Base-by-base conservation (phyloP, 2,888 invertebrate species). In the Agrotis puta region DNA sequence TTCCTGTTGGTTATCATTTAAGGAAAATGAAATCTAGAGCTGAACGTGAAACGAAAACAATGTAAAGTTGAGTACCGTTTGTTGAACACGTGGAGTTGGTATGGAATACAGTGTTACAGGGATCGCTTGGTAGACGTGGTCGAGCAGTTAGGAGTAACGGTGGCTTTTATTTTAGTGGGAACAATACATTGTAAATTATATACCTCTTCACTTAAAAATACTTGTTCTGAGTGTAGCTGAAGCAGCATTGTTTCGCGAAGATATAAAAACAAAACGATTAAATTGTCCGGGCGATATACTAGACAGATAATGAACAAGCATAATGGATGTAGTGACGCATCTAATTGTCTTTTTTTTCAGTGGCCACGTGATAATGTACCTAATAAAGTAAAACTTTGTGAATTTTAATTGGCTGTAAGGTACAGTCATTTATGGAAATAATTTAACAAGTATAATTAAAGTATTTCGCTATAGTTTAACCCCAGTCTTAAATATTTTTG, bases 1-100 rank as follows among this genome's bases (percentile, higher is more conserved):
- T 92, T 90, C 92, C 91, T 91, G 88, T 87, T 88, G 69, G 72
- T 88, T 89, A 90, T 90, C 88, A 85, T 77, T 88, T 79, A 89
- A 91, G 92, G 92, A 91, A 91, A 92, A 91, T 81, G 79, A 65
- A 76, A 75, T 83, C 82, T 78, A 79, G 68, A 83, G 73, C 74
- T 45, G 71, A 70, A 56, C 62, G n/a, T 51, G 53, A 63, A 78
- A 78, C 64, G 59, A 69, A 65, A 74, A 69, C 67, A 77, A 64
- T 62, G 62, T 70, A 77, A 64, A 59, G 62, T 70, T 18, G 54
- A 65, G 72, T 68, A 48, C 75, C 61, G 57, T 66, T 79, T 33
- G 57, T 71, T 14, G 39, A 24, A 39, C 45, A 64, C 61, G 79
- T 67, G 59, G 72, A 79, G 72, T 64, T 48, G 56, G 61, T 64